Evolutionary conservation across 2,888 invertebrate genomes (phyloP), one percentile per base, ranked within the genome.

Genomic region (Pyrrhia umbra): DNA sequence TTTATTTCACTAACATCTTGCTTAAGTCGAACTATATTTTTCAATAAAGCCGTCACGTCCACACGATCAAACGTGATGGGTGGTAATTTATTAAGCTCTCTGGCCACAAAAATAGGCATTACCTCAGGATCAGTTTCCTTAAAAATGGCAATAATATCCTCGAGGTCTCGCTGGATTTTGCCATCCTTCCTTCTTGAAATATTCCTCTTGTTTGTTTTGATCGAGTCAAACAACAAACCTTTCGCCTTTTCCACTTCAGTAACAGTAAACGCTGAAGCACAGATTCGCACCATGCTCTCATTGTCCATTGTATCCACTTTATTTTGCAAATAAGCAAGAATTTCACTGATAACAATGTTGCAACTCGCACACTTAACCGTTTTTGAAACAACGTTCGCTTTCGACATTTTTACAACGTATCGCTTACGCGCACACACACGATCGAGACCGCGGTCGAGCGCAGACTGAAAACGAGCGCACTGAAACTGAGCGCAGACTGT

Each of bases 151-250:
- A 47, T 47, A 30, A 47, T 47, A 18, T 47, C 47, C 47, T 47
- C 47, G 2, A 47, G 30, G 9, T 46, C 46, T 6, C 46, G n/a
- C 18, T 46, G 27, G n/a, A 46, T 27, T 46, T 46, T 46, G n/a
- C 27, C 27, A 9, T 47, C 47, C 30, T 47, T 47, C 30, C 47
- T 47, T 47, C 47, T 47, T n/a, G n/a, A n/a, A n/a, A 45, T 55
- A 30, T 55, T 55, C 16, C 23, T 23, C 23, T n/a, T n/a, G n/a
- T 49, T 49, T 49, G 49, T 49, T 37, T 34, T 34, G 13, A 49
- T 37, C 13, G 49, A 20, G 37, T 49, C 49, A 49, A 46, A 46
- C 15, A 25, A 27, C 25, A 27, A 46, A 27, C 27, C 1, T 15
- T 46, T 46, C 8, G 46, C 46, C 13, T 25, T 46, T 46, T 46